Conservation (phyloP, 2,888 invertebrate species). For the Heliconius erato region DNA sequence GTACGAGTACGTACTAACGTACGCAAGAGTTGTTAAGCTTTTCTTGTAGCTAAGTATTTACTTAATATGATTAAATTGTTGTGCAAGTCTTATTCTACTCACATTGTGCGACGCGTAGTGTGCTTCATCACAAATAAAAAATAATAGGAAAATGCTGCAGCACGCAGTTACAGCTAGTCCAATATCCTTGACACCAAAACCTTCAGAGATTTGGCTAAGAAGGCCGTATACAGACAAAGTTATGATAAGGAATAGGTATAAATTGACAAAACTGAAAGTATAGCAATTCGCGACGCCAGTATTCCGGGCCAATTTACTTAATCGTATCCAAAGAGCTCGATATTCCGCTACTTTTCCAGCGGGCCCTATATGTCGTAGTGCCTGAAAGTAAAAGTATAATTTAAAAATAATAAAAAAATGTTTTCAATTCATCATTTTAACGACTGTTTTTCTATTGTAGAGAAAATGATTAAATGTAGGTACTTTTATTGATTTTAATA, state of each 20-base stretch:
- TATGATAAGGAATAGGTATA: slow-evolving; percentile 90
- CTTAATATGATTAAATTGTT: neutral
- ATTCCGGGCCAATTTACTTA: slow-evolving; percentile 88
- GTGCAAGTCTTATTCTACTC: slow-evolving; percentile 59
- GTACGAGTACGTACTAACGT: no score
- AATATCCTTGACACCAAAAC: slow-evolving; percentile 90
- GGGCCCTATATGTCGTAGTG: slow-evolving; percentile 89
- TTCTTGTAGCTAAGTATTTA: neutral
- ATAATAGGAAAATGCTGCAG: slow-evolving; percentile 88
- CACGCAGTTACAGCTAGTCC: slow-evolving; percentile 89
- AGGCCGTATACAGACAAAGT: slow-evolving; percentile 91
- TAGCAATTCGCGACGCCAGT: slow-evolving; percentile 89
- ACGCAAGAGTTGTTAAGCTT: neutral
- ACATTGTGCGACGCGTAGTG: slow-evolving; percentile 91
- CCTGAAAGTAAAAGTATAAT: slow-evolving; percentile 66
- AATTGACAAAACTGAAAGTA: slow-evolving; percentile 88
- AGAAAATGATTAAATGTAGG: no score
- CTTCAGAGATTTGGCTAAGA: slow-evolving; percentile 90
- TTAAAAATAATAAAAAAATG: neutral
- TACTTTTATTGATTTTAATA: neutral
- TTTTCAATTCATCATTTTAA: neutral
- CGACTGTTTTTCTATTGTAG: neutral
- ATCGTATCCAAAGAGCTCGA: slow-evolving; percentile 89
- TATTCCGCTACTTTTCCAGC: slow-evolving; percentile 89
- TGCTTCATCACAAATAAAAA: slow-evolving; percentile 90